These are phyloP conservation scores for Pygoscelis antarcticus DNA, from an alignment of 2,113 vertebrate genomes.

Conservation along the genomic window DNA sequence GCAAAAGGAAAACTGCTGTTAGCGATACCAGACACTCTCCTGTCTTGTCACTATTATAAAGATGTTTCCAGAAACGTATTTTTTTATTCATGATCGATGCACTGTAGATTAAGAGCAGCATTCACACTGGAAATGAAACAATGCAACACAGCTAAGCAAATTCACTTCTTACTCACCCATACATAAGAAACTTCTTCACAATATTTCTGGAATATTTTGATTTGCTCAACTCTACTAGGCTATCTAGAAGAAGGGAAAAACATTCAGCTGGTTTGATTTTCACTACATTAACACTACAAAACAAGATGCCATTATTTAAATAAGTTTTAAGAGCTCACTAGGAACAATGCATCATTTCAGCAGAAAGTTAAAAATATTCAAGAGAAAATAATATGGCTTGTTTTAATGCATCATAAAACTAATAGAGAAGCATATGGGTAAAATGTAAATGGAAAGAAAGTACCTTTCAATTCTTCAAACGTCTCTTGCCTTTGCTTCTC, in stretches of 20 bases:
- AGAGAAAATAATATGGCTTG: not conserved
- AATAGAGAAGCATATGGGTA: not conserved
- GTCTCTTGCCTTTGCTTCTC: constrained; percentile 84
- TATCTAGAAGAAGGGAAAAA: constrained; percentile 72
- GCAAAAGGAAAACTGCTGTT: not conserved
- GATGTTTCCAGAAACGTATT: not conserved
- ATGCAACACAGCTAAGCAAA: not conserved
- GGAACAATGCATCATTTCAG: not conserved
- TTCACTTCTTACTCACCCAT: constrained; percentile 82
- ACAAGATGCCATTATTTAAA: not conserved
- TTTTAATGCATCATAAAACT: not conserved
- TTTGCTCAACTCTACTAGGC: constrained; percentile 86
- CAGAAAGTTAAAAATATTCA: not conserved
- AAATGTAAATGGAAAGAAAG: not conserved
- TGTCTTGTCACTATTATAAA: not conserved
- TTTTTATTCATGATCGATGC: not conserved
- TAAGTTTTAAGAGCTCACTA: not conserved
- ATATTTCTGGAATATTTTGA: constrained; percentile 93
- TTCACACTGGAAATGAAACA: not conserved
- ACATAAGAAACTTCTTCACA: constrained; percentile 96
- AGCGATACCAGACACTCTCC: not conserved
- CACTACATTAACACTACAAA: not conserved
- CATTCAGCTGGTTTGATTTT: not conserved
- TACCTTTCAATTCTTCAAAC: constrained; percentile 91
- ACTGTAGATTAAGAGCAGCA: not conserved